A percentile compares a stretch with the other conserved stretches of the same genome.
Evolutionary conservation across 2,113 vertebrate genomes (phyloP).

Genomic region (Heterotilapia buettikoferi): DNA sequence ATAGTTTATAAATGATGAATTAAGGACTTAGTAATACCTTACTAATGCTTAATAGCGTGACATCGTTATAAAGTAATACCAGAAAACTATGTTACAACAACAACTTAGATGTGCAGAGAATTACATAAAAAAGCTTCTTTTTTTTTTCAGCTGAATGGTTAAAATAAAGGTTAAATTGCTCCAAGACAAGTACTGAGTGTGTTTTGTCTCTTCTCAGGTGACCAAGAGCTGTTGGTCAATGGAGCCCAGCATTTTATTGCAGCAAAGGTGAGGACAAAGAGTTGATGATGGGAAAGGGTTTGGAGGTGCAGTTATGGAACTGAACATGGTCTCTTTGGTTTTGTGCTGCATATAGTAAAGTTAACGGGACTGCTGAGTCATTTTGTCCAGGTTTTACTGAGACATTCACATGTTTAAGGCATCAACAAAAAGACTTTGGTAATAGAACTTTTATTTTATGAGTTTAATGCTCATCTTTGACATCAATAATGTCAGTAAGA

Average conservation of each 20-base stretch:
- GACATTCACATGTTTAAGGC: accelerated
- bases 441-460: not conserved
- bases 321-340: not conserved
- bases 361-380: not conserved
- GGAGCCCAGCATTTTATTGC: slow-evolving; percentile 70
- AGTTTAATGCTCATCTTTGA: not conserved
- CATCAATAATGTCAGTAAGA: not conserved
- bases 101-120: not conserved
- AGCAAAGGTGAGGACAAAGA: slow-evolving; percentile 66
- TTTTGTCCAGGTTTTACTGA: accelerated
- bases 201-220: slow-evolving; percentile 64
- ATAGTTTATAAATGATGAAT: not conserved
- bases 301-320: not conserved
- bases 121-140: not conserved
- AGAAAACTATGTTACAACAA: not conserved
- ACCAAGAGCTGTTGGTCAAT: slow-evolving; percentile 74
- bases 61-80: not conserved
- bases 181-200: not conserved
- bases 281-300: not conserved
- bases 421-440: not conserved
- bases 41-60: not conserved
- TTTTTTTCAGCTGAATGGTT: not conserved
- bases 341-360: not conserved
- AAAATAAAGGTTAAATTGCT: not conserved
- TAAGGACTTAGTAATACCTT: not conserved